phyloP scores from a whole-genome alignment of 2,888 invertebrate species.

The Criorhina ranunculi region DNA sequence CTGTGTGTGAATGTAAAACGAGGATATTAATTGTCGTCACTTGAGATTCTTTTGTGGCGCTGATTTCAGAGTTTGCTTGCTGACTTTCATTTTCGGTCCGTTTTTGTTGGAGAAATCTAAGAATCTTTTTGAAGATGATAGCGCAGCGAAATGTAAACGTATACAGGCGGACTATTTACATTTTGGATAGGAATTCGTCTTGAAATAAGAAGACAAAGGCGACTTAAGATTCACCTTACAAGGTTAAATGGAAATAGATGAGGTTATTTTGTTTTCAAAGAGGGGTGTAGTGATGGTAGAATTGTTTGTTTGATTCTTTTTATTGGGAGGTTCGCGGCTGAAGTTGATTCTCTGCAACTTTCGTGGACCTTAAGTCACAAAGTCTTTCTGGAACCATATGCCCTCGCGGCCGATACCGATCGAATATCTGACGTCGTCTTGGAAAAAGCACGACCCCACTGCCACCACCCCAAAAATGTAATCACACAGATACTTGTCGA shows the following conservation, averaged over 20 bases:
- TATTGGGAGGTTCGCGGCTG: too few species aligned
- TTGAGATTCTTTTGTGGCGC: conserved; percentile 73
- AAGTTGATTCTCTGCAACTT: too few species aligned
- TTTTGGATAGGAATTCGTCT: background rate
- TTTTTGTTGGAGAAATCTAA: conserved; percentile 48
- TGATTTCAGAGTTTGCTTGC: conserved; percentile 9
- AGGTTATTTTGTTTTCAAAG: too few species aligned
- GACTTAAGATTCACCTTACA: background rate
- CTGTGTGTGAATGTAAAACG: conserved; percentile 31
- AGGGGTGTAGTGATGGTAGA: too few species aligned
- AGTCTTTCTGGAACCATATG: too few species aligned
- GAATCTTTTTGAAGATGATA: conserved; percentile 63
- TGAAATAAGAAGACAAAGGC: background rate
- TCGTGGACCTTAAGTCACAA: too few species aligned
- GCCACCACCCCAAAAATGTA: too few species aligned
- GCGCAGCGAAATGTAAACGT: conserved; percentile 11
- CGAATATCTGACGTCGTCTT: too few species aligned
- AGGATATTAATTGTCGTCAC: conserved; percentile 73
- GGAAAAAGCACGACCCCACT: too few species aligned
- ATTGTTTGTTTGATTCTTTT: too few species aligned
- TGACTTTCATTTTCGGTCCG: background rate
- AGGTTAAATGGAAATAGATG: background rate
- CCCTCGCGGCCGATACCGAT: too few species aligned
- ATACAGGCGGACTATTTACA: background rate
- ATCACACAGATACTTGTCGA: too few species aligned